A percentile compares a stretch with the other conserved stretches of the same genome.
Conservation (phyloP, 1,140 invertebrate genomes). For the Lutraria rhynchaena region DNA sequence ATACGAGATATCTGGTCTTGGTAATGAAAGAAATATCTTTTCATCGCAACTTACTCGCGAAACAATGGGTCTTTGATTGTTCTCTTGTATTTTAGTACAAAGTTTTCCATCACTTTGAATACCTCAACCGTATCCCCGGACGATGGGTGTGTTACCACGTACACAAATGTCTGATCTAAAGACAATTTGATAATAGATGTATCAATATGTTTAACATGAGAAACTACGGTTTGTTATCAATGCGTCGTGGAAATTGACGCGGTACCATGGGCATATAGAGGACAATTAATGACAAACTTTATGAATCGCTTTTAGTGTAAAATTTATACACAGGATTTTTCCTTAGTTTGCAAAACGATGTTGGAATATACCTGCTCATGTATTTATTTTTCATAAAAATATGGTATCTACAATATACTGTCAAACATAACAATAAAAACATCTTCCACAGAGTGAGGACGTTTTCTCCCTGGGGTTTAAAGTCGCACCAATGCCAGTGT, state of each 20-base stretch:
- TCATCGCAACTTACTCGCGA: constrained; percentile 22
- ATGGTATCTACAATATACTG: too few relatives aligned
- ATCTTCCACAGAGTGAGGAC: too few relatives aligned
- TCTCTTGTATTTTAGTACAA: neutral
- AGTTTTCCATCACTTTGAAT: neutral
- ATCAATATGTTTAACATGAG: neutral
- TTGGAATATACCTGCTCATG: neutral
- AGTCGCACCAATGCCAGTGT: too few relatives aligned
- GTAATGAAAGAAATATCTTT: too few relatives aligned
- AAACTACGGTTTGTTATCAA: too few relatives aligned
- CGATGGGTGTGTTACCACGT: constrained; percentile 11
- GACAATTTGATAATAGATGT: neutral
- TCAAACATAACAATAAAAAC: too few relatives aligned
- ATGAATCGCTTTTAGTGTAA: neutral
- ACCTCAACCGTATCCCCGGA: constrained; percentile 7
- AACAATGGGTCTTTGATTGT: constrained; percentile 28
- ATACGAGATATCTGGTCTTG: neutral
- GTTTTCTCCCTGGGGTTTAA: too few relatives aligned
- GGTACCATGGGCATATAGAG: neutral
- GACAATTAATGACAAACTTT: neutral
- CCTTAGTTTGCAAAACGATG: neutral
- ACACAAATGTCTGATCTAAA: constrained; percentile 18
- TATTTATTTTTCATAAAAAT: neutral
- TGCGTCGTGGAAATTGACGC: neutral
- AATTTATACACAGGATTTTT: neutral